A percentile compares a stretch with the other conserved stretches of the same genome.
phyloP scores from a whole-genome alignment of 2,888 invertebrate genomes.

The Oxystoma pomonae region DNA sequence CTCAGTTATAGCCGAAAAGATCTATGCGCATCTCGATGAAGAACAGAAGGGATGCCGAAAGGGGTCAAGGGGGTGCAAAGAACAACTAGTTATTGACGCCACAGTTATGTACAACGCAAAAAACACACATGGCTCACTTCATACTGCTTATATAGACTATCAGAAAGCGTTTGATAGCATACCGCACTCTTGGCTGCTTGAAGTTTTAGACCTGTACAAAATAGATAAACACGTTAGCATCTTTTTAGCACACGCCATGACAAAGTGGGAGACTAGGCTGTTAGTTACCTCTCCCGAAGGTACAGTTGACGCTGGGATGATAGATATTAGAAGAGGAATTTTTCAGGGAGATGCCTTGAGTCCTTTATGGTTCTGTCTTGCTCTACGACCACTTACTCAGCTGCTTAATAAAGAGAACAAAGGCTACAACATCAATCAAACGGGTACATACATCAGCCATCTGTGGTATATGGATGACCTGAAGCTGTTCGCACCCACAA shows the following conservation, averaged over 20 bases:
- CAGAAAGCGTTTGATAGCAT: conserved; percentile 8
- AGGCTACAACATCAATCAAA: background rate
- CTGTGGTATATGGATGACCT: conserved; percentile 4
- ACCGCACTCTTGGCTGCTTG: conserved; percentile 6
- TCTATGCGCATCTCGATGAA: conserved; percentile 1
- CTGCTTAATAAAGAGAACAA: background rate
- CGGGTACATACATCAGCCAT: background rate
- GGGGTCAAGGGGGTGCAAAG: background rate
- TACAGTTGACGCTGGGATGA: background rate
- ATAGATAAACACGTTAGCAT: background rate
- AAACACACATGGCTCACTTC: too few relatives aligned
- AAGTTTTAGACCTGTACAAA: background rate
- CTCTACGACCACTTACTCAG: background rate
- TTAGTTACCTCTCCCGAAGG: background rate
- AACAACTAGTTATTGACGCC: conserved; percentile 1
- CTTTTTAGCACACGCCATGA: background rate
- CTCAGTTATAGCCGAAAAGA: conserved; percentile 1
- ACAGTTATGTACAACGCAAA: too few relatives aligned
- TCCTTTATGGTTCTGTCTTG: conserved; percentile 6
- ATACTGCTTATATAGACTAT: too few relatives aligned
- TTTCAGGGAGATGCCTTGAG: conserved; percentile 8
- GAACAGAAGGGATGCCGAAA: conserved; percentile 8
- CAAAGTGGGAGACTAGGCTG: background rate
- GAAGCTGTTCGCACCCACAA: background rate
- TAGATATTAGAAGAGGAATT: conserved; percentile 2